These are phyloP conservation scores for Cydia strobilella DNA, from an alignment of 1,140 invertebrate species.

Conservation along the genomic window DNA sequence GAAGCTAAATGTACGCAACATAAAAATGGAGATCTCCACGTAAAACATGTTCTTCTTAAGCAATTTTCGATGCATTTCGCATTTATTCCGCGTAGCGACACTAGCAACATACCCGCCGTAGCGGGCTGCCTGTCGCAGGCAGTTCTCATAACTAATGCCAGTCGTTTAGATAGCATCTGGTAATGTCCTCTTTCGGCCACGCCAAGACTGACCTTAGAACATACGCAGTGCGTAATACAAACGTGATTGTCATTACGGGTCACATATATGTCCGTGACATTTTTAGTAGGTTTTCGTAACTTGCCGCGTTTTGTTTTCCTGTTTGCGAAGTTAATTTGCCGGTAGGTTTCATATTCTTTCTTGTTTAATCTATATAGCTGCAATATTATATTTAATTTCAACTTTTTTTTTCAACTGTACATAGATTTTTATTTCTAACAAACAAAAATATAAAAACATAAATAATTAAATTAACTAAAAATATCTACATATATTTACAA, in stretches of 20 bases:
- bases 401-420: too few relatives aligned
- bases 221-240: constrained; percentile 19
- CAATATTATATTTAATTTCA: too few relatives aligned
- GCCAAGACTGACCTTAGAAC: constrained; percentile 15
- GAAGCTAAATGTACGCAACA: too few relatives aligned
- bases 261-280: constrained; percentile 20
- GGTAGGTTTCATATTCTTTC: neutral
- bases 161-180: constrained; percentile 16
- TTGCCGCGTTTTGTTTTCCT: constrained; percentile 10
- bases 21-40: neutral
- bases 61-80: constrained; percentile 3
- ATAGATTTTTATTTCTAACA: too few relatives aligned
- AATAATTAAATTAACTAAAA: too few relatives aligned
- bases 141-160: constrained; percentile 19
- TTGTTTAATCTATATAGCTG: neutral
- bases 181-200: constrained; percentile 18
- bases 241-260: constrained; percentile 17
- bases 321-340: neutral
- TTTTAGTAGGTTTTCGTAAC: constrained; percentile 15
- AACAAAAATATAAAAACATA: too few relatives aligned
- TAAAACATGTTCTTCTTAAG: neutral
- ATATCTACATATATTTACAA: too few relatives aligned
- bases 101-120: constrained; percentile 4
- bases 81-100: constrained; percentile 20
- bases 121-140: neutral